These are phyloP conservation scores for Abrostola tripartita DNA, from an alignment of 2,888 invertebrate genomes.

Conservation along the genomic window DNA sequence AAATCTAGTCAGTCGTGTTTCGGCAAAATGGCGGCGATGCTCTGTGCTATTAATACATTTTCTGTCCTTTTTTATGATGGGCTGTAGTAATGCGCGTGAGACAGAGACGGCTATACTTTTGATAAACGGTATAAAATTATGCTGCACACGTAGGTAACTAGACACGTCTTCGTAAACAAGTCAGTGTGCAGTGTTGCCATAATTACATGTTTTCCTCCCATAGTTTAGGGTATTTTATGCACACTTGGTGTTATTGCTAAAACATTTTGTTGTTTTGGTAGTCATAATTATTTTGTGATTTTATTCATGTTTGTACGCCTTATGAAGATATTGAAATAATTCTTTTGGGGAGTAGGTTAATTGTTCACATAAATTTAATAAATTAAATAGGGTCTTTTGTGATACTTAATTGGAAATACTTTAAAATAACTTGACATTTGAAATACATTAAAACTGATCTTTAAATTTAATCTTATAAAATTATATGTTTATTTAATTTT, in stretches of 20 bases:
- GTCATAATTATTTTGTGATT: too few species aligned
- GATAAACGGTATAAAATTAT: constrained; percentile 76
- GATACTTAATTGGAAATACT: too few species aligned
- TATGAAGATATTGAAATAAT: too few species aligned
- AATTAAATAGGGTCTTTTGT: too few species aligned
- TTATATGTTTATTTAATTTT: too few species aligned
- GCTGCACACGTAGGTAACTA: constrained; percentile 84
- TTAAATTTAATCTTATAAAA: too few species aligned
- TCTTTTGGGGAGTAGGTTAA: too few species aligned
- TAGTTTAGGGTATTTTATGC: constrained; percentile 23
- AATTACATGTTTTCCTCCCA: constrained; percentile 45
- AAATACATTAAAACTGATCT: too few species aligned
- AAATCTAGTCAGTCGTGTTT: constrained; percentile 78
- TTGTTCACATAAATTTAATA: too few species aligned
- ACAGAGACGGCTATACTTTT: constrained; percentile 75
- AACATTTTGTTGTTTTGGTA: background rate
- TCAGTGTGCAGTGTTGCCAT: constrained; percentile 75
- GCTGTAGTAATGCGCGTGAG: constrained; percentile 44
- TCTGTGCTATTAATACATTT: constrained; percentile 82
- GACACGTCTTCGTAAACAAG: constrained; percentile 88
- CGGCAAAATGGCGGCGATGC: constrained; percentile 86
- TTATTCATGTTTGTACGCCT: too few species aligned
- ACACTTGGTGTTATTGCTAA: background rate
- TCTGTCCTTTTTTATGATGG: constrained; percentile 68
- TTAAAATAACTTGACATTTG: too few species aligned